Percentiles rank a stretch among this genome's conserved stretches.
Evolutionary conservation across 1,140 invertebrate genomes (phyloP).

Genomic region (Penaeus chinensis): DNA sequence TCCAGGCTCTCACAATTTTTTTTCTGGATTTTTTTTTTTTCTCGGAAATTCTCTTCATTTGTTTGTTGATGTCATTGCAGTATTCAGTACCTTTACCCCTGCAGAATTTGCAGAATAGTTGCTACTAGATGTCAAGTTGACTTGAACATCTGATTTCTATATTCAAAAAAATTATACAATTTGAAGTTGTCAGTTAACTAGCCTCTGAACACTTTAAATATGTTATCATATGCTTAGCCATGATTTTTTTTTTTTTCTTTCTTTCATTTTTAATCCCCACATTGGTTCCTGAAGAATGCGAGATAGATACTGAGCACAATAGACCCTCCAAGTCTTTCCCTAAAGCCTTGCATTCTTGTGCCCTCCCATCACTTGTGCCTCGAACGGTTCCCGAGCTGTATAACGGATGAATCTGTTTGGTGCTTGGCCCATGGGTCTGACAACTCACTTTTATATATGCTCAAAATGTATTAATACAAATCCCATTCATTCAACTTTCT

Average conservation of each 20-base stretch:
- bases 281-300: conserved; percentile 15
- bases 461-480: neutral
- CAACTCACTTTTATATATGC: neutral
- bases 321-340: conserved; percentile 44
- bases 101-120: too few relatives aligned
- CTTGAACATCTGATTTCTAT: too few relatives aligned
- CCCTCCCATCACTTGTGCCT: conserved; percentile 42
- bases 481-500: neutral
- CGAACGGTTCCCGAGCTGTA: conserved; percentile 30
- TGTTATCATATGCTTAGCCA: neutral
- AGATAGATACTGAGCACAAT: neutral
- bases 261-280: neutral
- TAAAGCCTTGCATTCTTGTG: conserved; percentile 41
- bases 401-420: conserved; percentile 12
- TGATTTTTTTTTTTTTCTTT: neutral
- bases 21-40: too few relatives aligned
- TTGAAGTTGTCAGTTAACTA: too few relatives aligned
- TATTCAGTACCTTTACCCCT: too few relatives aligned
- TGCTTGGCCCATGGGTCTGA: conserved; percentile 19
- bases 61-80: too few relatives aligned
- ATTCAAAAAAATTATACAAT: too few relatives aligned
- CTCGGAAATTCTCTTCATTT: too few relatives aligned
- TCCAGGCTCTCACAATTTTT: too few relatives aligned
- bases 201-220: too few relatives aligned
- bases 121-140: too few relatives aligned